These are phyloP conservation scores for Progne subis DNA, from an alignment of 2,113 vertebrate species.

Conservation along the genomic window DNA sequence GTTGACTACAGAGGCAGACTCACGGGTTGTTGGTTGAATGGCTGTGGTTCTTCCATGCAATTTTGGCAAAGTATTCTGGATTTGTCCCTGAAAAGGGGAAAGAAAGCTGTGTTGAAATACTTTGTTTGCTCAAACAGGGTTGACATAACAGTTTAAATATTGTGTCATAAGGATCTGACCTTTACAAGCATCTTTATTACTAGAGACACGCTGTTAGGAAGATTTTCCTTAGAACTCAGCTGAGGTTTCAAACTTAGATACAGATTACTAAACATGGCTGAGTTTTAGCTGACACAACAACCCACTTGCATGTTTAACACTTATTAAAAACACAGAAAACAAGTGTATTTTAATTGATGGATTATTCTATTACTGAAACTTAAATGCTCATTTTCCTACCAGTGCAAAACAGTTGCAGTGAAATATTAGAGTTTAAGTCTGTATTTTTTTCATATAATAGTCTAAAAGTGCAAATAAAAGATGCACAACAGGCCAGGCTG, in stretches of 20 bases:
- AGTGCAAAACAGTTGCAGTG: neutral
- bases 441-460: neutral
- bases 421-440: neutral
- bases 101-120: neutral
- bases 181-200: neutral
- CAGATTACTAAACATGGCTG: neutral
- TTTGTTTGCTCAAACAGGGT: neutral
- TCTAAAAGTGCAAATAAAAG: neutral
- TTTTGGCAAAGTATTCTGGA: constrained; percentile 94
- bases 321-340: neutral
- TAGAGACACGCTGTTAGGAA: neutral
- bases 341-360: neutral
- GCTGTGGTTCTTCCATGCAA: constrained; percentile 98
- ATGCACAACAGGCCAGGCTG: neutral
- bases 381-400: neutral
- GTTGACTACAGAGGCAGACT: constrained; percentile 48
- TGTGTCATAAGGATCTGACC: neutral
- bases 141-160: neutral
- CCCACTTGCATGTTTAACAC: neutral
- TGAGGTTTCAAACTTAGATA: neutral
- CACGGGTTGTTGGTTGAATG: constrained; percentile 96
- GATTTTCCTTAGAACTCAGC: neutral
- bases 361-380: neutral
- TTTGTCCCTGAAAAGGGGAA: constrained; percentile 84
- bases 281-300: neutral